phyloP scores from a whole-genome alignment of 2,113 vertebrate genomes.

The human region GRCh38 chr12:128187501-128188000 shows the following conservation, averaged over 20 bases:
- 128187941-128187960: background rate
- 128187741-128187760: background rate
- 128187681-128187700: background rate
- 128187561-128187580: background rate
- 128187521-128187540: background rate
- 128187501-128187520: background rate
- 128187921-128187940: background rate
- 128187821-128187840: background rate
- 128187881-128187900: background rate
- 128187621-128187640: background rate
- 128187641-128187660: background rate
- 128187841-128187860: background rate
- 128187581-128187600: background rate
- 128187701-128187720: fast-evolving
- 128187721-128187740: background rate
- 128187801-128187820: background rate
- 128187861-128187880: background rate
- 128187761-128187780: background rate
- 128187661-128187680: background rate
- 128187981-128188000: background rate
- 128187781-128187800: background rate
- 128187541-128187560: background rate
- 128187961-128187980: no score
- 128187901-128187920: background rate
- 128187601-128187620: background rate